Percentiles rank a stretch among this genome's conserved stretches.
Evolutionary conservation across 2,888 invertebrate genomes (phyloP).

Genomic region (Julus scandinavius): DNA sequence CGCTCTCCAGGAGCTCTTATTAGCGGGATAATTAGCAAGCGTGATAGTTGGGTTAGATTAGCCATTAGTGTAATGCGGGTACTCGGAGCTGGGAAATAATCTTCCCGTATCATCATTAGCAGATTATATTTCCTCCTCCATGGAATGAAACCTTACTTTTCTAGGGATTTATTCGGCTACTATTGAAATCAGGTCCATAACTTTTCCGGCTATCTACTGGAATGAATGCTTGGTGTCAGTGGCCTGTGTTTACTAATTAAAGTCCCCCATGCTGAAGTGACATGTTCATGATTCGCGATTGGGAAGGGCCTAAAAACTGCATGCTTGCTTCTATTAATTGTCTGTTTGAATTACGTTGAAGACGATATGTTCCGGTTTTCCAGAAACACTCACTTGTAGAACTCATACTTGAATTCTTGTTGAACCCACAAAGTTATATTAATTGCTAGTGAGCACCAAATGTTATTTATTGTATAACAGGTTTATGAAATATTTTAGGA

Average conservation of each 20-base stretch:
- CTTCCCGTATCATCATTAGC: constrained; percentile 39
- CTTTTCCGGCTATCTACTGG: not conserved
- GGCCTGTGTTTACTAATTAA: constrained; percentile 23
- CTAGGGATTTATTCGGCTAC: not conserved
- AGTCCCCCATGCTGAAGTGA: not conserved
- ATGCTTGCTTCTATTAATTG: too few relatives aligned
- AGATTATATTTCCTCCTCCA: not conserved
- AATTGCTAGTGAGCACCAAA: too few relatives aligned
- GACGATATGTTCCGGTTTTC: too few relatives aligned
- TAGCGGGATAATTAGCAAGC: constrained; percentile 35
- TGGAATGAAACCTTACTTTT: not conserved
- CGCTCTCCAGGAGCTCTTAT: constrained; percentile 13
- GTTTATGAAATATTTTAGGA: too few relatives aligned
- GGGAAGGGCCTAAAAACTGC: too few relatives aligned
- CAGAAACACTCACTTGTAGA: too few relatives aligned
- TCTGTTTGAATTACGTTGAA: too few relatives aligned
- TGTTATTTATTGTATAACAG: too few relatives aligned
- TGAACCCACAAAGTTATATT: too few relatives aligned
- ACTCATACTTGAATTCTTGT: too few relatives aligned
- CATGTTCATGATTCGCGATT: not conserved
- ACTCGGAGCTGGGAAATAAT: constrained; percentile 32
- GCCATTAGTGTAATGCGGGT: constrained; percentile 35
- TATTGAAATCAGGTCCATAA: constrained; percentile 4
- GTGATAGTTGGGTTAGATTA: constrained; percentile 42
- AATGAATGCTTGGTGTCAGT: not conserved